These are phyloP conservation scores for Fragum sueziense DNA, from an alignment of 2,888 invertebrate genomes.

Conservation along the genomic window DNA sequence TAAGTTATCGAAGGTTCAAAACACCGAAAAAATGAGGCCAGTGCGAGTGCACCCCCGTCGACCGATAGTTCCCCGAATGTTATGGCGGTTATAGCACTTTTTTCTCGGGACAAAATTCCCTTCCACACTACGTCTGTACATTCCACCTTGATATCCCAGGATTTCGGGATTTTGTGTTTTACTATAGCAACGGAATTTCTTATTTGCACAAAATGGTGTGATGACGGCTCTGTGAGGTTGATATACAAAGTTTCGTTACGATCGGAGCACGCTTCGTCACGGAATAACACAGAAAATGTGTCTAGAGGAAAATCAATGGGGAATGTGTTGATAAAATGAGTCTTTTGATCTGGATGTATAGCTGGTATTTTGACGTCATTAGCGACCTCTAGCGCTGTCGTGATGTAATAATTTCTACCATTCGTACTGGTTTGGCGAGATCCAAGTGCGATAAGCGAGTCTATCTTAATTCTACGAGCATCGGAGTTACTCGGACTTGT, in stretches of 20 bases:
- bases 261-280: slow-evolving; percentile 56
- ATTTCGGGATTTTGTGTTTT: slow-evolving; percentile 28
- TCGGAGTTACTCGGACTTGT: slow-evolving; percentile 50
- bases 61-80: slow-evolving; percentile 65
- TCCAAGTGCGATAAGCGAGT: slow-evolving; percentile 65
- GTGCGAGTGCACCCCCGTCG: slow-evolving; percentile 64
- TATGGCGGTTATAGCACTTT: slow-evolving; percentile 53
- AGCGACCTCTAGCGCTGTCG: slow-evolving; percentile 68
- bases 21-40: slow-evolving; percentile 68
- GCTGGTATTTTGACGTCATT: slow-evolving; percentile 49
- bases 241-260: slow-evolving; percentile 50
- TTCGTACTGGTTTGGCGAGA: slow-evolving; percentile 69
- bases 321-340: slow-evolving; percentile 33
- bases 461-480: slow-evolving; percentile 65
- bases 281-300: slow-evolving; percentile 62
- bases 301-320: slow-evolving; percentile 60
- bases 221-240: slow-evolving; percentile 48
- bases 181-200: slow-evolving; percentile 67
- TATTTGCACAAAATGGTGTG: slow-evolving; percentile 60
- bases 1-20: slow-evolving; percentile 59
- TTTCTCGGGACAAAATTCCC: slow-evolving; percentile 57
- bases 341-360: slow-evolving; percentile 7
- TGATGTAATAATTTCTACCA: slow-evolving; percentile 75
- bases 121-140: slow-evolving; percentile 60
- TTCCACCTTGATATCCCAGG: slow-evolving; percentile 60